Conservation (phyloP, 2,888 invertebrate genomes). For the Coenonympha glycerion region DNA sequence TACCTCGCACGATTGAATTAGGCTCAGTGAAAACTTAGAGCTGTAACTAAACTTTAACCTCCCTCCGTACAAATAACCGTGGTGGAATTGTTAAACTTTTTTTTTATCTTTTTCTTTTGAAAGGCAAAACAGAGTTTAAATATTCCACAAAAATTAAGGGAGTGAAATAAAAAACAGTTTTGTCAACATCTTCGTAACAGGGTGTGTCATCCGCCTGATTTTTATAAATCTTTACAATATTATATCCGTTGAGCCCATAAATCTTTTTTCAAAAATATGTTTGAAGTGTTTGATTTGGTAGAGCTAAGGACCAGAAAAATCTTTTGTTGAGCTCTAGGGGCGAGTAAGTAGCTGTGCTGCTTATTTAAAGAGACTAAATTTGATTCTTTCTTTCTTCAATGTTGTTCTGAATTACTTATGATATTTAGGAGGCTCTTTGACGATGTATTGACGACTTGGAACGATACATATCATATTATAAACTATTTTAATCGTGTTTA, state of each 20-base stretch:
- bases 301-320: no score
- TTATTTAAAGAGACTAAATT: background rate
- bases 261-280: background rate
- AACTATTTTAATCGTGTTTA: conserved; percentile 31
- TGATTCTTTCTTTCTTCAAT: background rate
- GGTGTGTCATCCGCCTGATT: conserved; percentile 45
- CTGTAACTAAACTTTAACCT: no score
- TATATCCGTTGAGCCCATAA: background rate
- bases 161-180: conserved; percentile 7
- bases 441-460: conserved; percentile 33
- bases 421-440: background rate
- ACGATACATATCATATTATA: conserved; percentile 52
- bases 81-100: no score
- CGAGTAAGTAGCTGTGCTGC: no score
- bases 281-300: background rate
- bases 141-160: background rate
- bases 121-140: no score
- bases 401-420: background rate
- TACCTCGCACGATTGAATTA: no score
- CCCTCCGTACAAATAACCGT: no score
- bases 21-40: no score
- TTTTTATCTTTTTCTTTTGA: no score
- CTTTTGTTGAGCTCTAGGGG: no score
- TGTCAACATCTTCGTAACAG: conserved; percentile 34
- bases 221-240: conserved; percentile 38